Percentiles rank a stretch among this genome's conserved stretches.
Evolutionary conservation across 2,113 vertebrate species (phyloP).

Genomic region (Ellobius talpinus): DNA sequence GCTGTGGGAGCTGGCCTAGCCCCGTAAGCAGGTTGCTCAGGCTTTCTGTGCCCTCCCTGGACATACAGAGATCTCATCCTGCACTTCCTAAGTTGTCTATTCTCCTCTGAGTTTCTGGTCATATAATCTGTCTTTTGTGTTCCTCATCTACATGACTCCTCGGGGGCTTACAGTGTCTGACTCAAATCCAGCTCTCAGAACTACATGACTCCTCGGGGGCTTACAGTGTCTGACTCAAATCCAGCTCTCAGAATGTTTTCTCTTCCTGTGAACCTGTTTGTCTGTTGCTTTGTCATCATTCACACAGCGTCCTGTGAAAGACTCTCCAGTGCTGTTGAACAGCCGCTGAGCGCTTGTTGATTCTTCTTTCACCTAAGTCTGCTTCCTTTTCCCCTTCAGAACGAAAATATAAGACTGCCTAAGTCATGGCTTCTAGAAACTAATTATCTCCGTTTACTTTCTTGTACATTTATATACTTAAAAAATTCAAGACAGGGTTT

Average conservation of each 20-base stretch:
- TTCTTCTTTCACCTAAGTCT: slow-evolving; percentile 33
- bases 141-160: neutral
- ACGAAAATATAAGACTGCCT: neutral
- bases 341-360: neutral
- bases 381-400: neutral
- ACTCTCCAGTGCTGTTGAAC: slow-evolving; percentile 24
- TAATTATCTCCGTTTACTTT: slow-evolving; percentile 23
- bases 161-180: neutral
- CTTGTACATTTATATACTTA: neutral
- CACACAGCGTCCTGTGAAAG: neutral
- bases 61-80: neutral
- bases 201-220: neutral
- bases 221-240: neutral
- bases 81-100: neutral
- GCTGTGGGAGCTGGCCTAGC: neutral
- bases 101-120: neutral
- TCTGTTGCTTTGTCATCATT: neutral
- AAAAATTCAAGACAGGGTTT: neutral
- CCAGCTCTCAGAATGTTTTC: neutral
- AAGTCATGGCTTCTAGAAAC: neutral
- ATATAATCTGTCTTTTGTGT: neutral
- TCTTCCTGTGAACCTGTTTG: slow-evolving; percentile 15
- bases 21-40: neutral
- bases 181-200: neutral
- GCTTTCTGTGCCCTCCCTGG: neutral